phyloP scores from a whole-genome alignment of 2,797 vertebrate species.

The Rhadinocentrus ornatus region DNA sequence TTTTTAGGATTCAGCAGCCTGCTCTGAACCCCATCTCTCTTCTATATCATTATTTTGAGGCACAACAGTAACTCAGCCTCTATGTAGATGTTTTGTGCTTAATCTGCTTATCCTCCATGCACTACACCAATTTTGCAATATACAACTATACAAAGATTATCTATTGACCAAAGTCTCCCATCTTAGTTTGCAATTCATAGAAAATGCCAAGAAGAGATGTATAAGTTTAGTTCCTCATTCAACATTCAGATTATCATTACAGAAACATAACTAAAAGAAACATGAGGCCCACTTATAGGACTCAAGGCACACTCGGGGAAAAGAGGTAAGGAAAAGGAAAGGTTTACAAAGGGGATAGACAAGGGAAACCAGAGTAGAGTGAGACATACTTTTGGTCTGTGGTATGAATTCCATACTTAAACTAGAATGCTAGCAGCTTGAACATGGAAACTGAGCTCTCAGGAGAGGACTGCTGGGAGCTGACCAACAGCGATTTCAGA shows the following conservation, averaged over 20 bases:
- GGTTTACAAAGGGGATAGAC: conserved; percentile 33
- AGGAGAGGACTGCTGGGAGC: conserved; percentile 34
- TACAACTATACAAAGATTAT: background rate
- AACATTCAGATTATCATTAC: too few relatives aligned
- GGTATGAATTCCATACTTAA: conserved; percentile 60
- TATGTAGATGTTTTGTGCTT: background rate
- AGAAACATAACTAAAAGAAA: background rate
- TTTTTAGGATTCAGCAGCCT: background rate
- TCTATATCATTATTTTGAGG: background rate
- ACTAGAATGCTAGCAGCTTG: conserved; percentile 32
- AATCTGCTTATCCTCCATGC: background rate
- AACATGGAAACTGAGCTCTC: conserved; percentile 65
- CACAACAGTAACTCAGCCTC: background rate
- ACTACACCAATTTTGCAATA: background rate
- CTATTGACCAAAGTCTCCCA: background rate
- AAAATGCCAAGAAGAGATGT: background rate
- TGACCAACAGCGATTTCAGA: conserved; percentile 36
- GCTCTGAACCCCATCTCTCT: too few relatives aligned
- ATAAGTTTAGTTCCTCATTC: background rate
- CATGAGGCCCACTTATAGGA: too few relatives aligned
- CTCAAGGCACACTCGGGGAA: conserved; percentile 21
- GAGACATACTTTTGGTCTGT: conserved; percentile 71
- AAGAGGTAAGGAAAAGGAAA: conserved; percentile 21
- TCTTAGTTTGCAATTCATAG: background rate
- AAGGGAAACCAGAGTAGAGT: conserved; percentile 48